phyloP scores from a whole-genome alignment of 2,888 invertebrate species.

The Oscheius onirici region DNA sequence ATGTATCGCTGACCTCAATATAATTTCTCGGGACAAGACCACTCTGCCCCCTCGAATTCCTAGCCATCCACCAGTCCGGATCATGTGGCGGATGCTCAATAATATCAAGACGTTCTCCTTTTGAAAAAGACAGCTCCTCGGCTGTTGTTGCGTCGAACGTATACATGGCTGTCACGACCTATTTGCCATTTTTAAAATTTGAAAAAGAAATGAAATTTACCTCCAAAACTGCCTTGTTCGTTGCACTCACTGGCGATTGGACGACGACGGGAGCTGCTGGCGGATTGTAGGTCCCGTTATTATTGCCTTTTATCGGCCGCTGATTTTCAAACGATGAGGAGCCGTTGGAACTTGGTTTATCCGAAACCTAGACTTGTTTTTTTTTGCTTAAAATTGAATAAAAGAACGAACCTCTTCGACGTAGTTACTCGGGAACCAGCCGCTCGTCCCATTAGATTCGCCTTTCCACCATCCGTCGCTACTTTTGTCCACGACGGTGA shows the following conservation, averaged over 20 bases:
- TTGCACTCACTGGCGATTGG: background rate
- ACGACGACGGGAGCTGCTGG: conserved; percentile 25
- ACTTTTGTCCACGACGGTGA: conserved; percentile 94
- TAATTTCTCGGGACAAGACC: conserved; percentile 87
- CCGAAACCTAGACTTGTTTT: conserved; percentile 1
- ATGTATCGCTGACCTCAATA: conserved; percentile 71
- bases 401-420: conserved; percentile 75
- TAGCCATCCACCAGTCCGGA: conserved; percentile 97
- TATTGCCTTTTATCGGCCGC: conserved; percentile 20
- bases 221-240: conserved; percentile 27
- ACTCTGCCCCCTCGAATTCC: conserved; percentile 89
- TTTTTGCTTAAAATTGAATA: background rate
- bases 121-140: conserved; percentile 64
- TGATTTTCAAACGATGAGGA: background rate
- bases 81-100: conserved; percentile 94
- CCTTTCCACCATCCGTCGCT: conserved; percentile 99
- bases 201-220: conserved; percentile 14
- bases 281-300: conserved; percentile 17
- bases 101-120: conserved; percentile 87
- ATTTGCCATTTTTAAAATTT: background rate
- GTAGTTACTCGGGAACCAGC: conserved; percentile 99
- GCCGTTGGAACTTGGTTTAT: conserved; percentile 2
- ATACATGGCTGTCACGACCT: conserved; percentile 64
- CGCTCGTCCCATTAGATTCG: conserved; percentile 75
- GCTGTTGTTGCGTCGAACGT: conserved; percentile 80